phyloP scores from a whole-genome alignment of 2,797 vertebrate genomes.

The Alectoris magna region DNA sequence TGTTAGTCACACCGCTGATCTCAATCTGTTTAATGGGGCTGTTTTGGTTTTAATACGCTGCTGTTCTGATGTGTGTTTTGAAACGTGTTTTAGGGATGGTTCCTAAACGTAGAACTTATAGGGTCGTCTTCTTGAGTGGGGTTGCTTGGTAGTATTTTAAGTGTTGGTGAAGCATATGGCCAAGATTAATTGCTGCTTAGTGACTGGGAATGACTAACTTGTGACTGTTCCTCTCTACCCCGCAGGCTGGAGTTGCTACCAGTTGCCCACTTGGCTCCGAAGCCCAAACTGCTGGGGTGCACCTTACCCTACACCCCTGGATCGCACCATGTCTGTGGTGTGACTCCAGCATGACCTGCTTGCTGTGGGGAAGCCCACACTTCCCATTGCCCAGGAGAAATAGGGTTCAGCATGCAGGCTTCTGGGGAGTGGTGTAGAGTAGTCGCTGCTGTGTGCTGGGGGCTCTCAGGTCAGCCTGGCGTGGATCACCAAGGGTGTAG shows the following conservation, averaged over 20 bases:
- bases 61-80: neutral
- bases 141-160: neutral
- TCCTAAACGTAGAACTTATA: neutral
- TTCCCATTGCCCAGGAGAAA: neutral
- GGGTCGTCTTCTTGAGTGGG: neutral
- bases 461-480: neutral
- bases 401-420: neutral
- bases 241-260: neutral
- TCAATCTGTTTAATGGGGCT: neutral
- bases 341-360: neutral
- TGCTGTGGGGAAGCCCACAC: neutral
- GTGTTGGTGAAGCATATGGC: rapidly evolving
- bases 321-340: rapidly evolving
- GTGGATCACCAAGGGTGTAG: neutral
- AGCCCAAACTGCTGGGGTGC: neutral
- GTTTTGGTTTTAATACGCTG: neutral
- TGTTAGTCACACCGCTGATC: neutral
- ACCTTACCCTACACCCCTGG: rapidly evolving
- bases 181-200: neutral
- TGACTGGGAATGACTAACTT: neutral
- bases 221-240: rapidly evolving
- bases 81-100: neutral
- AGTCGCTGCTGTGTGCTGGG: neutral
- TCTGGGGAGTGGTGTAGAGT: neutral
- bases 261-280: neutral